phyloP scores from a whole-genome alignment of 1,140 invertebrate genomes.

The Formica selysi region DNA sequence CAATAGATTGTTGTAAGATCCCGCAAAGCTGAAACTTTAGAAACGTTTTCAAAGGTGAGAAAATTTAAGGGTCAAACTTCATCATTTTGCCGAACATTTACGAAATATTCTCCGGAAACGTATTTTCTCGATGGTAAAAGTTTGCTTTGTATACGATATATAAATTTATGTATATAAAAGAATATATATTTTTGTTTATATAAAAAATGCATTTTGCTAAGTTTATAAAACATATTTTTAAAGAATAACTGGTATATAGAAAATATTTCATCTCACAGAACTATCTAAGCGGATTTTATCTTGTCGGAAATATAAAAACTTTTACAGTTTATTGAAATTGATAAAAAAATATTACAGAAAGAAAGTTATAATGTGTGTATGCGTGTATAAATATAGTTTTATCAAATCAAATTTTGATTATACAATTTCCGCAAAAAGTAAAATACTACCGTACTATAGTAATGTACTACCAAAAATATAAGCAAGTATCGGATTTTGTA shows the following conservation, averaged over 20 bases:
- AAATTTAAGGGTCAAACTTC: slow-evolving; percentile 49
- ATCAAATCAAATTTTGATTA: background rate
- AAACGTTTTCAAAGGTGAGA: slow-evolving; percentile 33
- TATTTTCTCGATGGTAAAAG: slow-evolving; percentile 9
- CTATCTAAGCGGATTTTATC: background rate
- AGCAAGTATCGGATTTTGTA: slow-evolving; percentile 15
- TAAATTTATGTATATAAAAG: no score
- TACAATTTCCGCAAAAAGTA: background rate
- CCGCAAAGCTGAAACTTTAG: slow-evolving; percentile 41
- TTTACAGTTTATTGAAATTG: background rate
- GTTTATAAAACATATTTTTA: background rate
- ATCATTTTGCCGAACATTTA: slow-evolving; percentile 55
- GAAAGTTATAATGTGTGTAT: background rate
- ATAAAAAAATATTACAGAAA: background rate
- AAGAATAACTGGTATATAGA: background rate
- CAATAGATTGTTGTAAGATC: slow-evolving; percentile 44
- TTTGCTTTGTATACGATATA: background rate
- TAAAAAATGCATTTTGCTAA: background rate
- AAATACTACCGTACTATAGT: no score
- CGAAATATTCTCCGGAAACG: background rate
- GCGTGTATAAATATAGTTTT: background rate
- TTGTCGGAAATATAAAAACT: background rate
- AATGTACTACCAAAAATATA: background rate
- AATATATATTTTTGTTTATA: slow-evolving; percentile 20
- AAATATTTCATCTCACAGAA: background rate